These are phyloP conservation scores for Drosophila pullipes DNA, from an alignment of 2,888 invertebrate species.

Conservation along the genomic window DNA sequence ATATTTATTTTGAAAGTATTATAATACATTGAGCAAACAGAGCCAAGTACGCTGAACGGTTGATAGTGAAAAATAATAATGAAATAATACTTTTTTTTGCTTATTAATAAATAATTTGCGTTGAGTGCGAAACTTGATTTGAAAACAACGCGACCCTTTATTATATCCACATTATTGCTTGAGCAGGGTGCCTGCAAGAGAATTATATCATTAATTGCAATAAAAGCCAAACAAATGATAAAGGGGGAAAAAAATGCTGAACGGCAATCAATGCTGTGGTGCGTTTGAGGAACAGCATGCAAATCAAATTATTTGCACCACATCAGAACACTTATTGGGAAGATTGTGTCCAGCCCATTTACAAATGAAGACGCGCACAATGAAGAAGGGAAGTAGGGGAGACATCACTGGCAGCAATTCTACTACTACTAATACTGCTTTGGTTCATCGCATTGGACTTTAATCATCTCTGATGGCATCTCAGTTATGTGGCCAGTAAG, in stretches of 20 bases:
- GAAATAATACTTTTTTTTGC: neutral
- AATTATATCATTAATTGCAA: neutral
- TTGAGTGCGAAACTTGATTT: neutral
- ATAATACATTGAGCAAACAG: neutral
- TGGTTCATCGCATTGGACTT: constrained; percentile 20
- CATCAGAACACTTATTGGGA: constrained; percentile 64
- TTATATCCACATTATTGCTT: neutral
- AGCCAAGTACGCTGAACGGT: neutral
- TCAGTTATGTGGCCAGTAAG: constrained; percentile 21
- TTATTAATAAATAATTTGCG: neutral
- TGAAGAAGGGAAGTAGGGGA: neutral
- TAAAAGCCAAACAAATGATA: neutral
- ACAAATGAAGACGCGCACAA: neutral
- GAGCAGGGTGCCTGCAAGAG: neutral
- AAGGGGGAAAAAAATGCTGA: neutral
- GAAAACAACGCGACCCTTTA: no score
- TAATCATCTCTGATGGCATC: constrained; percentile 56
- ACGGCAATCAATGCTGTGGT: neutral
- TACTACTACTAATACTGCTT: neutral
- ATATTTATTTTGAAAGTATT: neutral
- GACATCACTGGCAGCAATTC: constrained; percentile 3
- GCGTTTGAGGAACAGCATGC: constrained; percentile 46
- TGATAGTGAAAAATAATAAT: neutral
- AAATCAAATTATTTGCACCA: constrained; percentile 73
- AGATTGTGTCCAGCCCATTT: constrained; percentile 40